Evolutionary conservation across 2,113 vertebrate genomes (phyloP).

Genomic region (Tonatia bakeri): DNA sequence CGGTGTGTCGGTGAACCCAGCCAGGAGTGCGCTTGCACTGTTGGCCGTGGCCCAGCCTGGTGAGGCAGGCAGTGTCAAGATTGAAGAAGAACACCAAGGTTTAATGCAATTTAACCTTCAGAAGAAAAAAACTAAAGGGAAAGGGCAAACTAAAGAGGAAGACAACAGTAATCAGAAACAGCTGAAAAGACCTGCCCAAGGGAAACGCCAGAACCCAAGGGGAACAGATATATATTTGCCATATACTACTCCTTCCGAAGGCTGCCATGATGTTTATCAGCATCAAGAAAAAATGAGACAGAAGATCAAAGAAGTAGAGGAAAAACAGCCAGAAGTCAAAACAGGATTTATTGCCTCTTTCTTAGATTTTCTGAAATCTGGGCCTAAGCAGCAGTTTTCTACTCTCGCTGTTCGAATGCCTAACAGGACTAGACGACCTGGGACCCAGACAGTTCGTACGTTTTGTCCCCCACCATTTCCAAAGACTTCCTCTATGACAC

Average conservation of each 20-base stretch:
- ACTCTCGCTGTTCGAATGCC: conserved; percentile 89
- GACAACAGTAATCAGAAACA: conserved; percentile 85
- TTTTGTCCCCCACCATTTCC: conserved; percentile 81
- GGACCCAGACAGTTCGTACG: conserved; percentile 82
- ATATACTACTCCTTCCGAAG: conserved; percentile 83
- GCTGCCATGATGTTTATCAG: conserved; percentile 89
- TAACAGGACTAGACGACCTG: conserved; percentile 88
- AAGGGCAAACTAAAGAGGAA: conserved; percentile 86
- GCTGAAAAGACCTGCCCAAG: conserved; percentile 84
- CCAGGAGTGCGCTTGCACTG: conserved; percentile 73
- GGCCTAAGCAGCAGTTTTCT: conserved; percentile 95
- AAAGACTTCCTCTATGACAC: conserved; percentile 77
- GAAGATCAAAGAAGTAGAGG: conserved; percentile 97
- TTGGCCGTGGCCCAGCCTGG: conserved; percentile 73
- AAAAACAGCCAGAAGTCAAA: conserved; percentile 98
- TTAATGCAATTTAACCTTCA: conserved; percentile 82
- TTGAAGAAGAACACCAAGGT: conserved; percentile 85
- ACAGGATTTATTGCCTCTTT: conserved; percentile 98
- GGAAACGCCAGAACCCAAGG: conserved; percentile 90
- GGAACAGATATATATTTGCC: conserved; percentile 85
- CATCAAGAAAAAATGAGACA: conserved; percentile 98
- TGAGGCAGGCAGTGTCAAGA: conserved; percentile 79
- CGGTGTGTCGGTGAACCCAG: conserved; percentile 73
- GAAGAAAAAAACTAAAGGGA: conserved; percentile 89
- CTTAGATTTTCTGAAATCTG: conserved; percentile 97